phyloP scores from a whole-genome alignment of 2,797 vertebrate species.

The Poecilia wingei region DNA sequence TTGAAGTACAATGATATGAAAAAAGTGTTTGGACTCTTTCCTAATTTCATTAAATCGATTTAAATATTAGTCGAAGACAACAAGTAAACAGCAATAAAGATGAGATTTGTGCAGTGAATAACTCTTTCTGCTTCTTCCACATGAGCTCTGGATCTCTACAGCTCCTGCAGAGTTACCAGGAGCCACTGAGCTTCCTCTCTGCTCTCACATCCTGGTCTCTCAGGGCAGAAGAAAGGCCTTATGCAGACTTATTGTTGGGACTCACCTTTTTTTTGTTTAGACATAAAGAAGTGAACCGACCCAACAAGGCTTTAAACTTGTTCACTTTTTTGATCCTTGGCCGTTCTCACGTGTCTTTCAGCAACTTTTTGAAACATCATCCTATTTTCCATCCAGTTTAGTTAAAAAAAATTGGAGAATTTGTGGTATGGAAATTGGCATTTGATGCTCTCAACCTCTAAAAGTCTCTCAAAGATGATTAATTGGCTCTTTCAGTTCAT shows the following conservation, averaged over 20 bases:
- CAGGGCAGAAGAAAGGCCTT: background rate
- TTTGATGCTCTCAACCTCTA: background rate
- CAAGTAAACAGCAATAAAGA: background rate
- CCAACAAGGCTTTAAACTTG: background rate
- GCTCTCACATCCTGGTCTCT: background rate
- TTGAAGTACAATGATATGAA: background rate
- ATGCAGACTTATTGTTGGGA: background rate
- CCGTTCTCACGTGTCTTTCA: too few species aligned
- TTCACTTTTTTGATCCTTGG: too few species aligned
- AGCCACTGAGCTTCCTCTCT: background rate
- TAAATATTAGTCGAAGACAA: too few species aligned
- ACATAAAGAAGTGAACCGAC: background rate
- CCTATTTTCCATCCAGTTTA: too few species aligned
- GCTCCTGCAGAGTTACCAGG: background rate
- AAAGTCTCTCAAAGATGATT: too few species aligned
- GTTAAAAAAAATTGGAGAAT: too few species aligned
- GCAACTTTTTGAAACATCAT: too few species aligned
- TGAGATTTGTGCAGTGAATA: background rate
- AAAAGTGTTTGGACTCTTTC: too few species aligned
- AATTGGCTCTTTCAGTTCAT: background rate
- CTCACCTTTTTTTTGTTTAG: background rate
- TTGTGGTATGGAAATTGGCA: background rate
- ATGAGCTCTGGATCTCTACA: background rate
- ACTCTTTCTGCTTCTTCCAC: background rate
- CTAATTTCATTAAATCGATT: too few species aligned